phyloP scores from a whole-genome alignment of 1,140 invertebrate species.

The Theocolax elegans region DNA sequence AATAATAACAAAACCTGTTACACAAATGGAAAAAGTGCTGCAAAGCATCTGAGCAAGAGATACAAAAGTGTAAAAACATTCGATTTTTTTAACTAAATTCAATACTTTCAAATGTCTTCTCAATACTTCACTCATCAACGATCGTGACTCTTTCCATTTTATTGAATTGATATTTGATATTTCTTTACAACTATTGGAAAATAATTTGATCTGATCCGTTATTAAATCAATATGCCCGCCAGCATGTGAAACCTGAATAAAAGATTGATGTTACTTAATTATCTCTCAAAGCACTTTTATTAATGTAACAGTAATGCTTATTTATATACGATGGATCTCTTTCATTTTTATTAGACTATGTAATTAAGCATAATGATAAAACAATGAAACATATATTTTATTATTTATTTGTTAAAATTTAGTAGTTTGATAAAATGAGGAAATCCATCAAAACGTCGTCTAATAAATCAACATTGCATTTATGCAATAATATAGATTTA shows the following conservation, averaged over 20 bases:
- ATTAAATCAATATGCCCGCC: background rate
- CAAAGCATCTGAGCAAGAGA: slow-evolving; percentile 5
- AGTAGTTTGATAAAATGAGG: no score
- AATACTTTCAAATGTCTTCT: slow-evolving; percentile 10
- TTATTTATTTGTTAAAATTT: no score
- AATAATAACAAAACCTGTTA: slow-evolving; percentile 21
- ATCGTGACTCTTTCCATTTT: background rate
- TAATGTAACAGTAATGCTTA: no score
- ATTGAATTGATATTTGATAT: background rate
- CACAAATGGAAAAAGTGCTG: slow-evolving; percentile 19
- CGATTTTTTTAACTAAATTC: slow-evolving; percentile 7
- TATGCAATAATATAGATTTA: no score
- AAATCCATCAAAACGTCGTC: no score
- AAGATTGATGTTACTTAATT: no score
- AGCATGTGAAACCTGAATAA: slow-evolving; percentile 1
- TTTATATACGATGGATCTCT: no score
- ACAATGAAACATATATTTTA: no score
- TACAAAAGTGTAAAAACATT: background rate
- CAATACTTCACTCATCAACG: background rate
- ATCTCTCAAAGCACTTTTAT: no score
- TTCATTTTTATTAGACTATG: no score
- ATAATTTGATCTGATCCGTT: slow-evolving; percentile 1
- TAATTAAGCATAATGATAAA: no score
- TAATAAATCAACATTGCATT: no score
- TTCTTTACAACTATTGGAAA: background rate